Evolutionary conservation across 2,797 vertebrate genomes (phyloP).

Genomic region (Anguilla marmorata): DNA sequence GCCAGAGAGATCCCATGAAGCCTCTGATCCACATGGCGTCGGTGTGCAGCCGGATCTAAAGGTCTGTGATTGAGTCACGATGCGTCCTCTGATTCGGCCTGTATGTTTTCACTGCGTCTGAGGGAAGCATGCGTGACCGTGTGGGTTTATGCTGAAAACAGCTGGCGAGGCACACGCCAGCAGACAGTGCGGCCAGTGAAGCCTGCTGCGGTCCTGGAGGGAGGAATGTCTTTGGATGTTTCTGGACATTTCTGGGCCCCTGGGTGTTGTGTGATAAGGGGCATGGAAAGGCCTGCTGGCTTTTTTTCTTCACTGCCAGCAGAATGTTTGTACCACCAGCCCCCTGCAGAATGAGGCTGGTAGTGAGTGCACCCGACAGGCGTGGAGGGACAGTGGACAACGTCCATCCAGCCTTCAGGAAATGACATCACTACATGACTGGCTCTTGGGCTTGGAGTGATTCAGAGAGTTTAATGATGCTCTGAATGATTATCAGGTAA

Average conservation of each 20-base stretch:
- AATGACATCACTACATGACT: not conserved
- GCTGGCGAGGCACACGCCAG: not conserved
- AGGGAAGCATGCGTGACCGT: not conserved
- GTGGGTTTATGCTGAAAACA: not conserved
- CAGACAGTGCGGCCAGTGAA: not conserved
- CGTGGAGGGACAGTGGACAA: not conserved
- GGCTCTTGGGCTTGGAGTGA: not conserved
- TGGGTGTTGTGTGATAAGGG: not conserved
- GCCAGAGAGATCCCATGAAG: not conserved
- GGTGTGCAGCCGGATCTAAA: not conserved
- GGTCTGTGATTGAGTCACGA: not conserved
- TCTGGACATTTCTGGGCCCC: conserved; percentile 1
- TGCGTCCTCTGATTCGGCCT: not conserved
- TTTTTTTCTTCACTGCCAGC: not conserved
- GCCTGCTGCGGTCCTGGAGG: not conserved
- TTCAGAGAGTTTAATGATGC: not conserved
- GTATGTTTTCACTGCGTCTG: not conserved
- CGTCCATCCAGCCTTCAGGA: not conserved
- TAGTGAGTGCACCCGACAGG: not conserved
- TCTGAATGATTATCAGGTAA: not conserved
- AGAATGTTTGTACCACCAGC: not conserved
- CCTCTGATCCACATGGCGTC: not conserved
- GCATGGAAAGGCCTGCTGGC: not conserved
- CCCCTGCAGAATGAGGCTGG: not conserved
- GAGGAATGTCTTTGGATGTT: not conserved